These are phyloP conservation scores for Catharus ustulatus DNA, from an alignment of 2,797 vertebrate genomes.

Conservation along the genomic window DNA sequence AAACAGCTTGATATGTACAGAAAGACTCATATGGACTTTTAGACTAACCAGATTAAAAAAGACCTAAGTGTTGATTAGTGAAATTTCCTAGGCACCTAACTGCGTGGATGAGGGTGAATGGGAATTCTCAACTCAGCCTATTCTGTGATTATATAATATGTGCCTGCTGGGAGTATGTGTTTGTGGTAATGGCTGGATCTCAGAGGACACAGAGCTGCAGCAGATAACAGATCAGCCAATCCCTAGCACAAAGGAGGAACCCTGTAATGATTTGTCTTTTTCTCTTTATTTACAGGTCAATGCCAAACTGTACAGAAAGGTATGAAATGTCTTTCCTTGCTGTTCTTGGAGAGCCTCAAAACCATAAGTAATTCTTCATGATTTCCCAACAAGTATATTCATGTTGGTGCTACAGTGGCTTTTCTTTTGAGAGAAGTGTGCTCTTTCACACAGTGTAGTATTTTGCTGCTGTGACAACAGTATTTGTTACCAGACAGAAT, in stretches of 20 bases:
- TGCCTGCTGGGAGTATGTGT: not conserved
- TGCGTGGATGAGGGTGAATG: not conserved
- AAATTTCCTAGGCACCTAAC: not conserved
- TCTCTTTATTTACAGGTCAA: slow-evolving; percentile 76
- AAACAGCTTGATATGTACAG: not conserved
- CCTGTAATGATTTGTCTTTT: not conserved
- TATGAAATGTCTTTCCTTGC: slow-evolving; percentile 27
- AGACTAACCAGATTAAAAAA: not conserved
- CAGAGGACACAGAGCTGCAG: not conserved
- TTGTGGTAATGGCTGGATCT: not conserved
- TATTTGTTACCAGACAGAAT: not conserved
- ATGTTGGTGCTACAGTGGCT: not conserved
- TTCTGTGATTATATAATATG: not conserved
- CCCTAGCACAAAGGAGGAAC: not conserved
- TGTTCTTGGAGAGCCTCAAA: not conserved
- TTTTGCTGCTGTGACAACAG: not conserved
- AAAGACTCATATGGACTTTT: not conserved
- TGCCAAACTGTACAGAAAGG: slow-evolving; percentile 82
- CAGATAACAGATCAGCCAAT: not conserved
- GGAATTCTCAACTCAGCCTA: not conserved
- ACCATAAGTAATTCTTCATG: slow-evolving; percentile 20
- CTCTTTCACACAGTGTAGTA: not conserved
- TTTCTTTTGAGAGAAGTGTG: not conserved
- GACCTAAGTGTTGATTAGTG: not conserved
- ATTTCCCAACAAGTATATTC: not conserved